Conservation (phyloP, 2,888 invertebrate genomes). For the Amorpha juglandis region DNA sequence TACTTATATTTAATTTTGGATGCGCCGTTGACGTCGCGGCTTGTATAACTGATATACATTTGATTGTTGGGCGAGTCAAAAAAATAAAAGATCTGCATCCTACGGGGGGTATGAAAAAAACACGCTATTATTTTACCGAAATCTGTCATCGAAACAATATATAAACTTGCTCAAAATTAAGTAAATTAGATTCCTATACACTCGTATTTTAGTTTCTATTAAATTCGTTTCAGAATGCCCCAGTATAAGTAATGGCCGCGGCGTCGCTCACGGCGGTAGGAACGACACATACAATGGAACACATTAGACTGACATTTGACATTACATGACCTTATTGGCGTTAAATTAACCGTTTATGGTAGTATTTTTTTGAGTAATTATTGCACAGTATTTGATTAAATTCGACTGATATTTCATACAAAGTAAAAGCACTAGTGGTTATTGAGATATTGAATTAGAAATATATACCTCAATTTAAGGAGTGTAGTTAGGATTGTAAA, state of each 20-base stretch:
- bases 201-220: too few species aligned
- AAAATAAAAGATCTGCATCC: not conserved
- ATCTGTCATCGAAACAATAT: too few species aligned
- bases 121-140: too few species aligned
- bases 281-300: conserved; percentile 30
- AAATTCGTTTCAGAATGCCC: not conserved
- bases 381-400: not conserved
- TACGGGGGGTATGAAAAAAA: too few species aligned
- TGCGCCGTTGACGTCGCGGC: conserved; percentile 21
- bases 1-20: conserved; percentile 51
- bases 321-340: conserved; percentile 29
- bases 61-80: not conserved
- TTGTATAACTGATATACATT: not conserved
- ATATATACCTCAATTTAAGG: not conserved
- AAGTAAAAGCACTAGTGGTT: not conserved
- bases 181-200: too few species aligned
- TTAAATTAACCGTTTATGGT: conserved; percentile 30
- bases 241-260: not conserved
- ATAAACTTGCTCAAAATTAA: too few species aligned
- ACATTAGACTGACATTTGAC: conserved; percentile 26
- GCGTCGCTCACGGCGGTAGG: not conserved
- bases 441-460: not conserved
- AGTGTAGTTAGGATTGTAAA: not conserved
- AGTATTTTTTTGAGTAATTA: conserved; percentile 20
- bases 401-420: conserved; percentile 1